Percentiles rank a stretch among this genome's conserved stretches.
phyloP scores from a whole-genome alignment of 1,140 invertebrate genomes.

The Nixonia krombeini region DNA sequence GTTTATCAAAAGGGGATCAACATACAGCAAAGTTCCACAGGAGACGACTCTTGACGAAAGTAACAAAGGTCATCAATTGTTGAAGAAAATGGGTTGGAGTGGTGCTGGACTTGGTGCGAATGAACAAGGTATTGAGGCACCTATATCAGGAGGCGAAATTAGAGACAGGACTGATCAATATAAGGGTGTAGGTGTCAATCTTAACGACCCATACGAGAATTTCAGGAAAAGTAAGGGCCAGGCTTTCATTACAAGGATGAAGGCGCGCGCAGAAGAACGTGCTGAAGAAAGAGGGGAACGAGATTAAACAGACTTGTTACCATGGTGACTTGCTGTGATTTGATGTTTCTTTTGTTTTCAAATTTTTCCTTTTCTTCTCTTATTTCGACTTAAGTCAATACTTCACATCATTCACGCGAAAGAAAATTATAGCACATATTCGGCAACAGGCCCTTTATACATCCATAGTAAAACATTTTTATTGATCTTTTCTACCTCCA shows the following conservation, averaged over 20 bases:
- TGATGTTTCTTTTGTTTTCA: too few species aligned
- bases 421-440: too few species aligned
- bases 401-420: background rate
- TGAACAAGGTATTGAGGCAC: conserved; percentile 95
- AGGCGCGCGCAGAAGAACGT: conserved; percentile 88
- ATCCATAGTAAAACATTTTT: background rate
- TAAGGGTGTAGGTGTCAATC: conserved; percentile 91
- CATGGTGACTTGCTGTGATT: too few species aligned
- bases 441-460: background rate
- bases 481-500: background rate
- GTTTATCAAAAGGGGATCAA: conserved; percentile 60
- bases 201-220: conserved; percentile 96
- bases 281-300: conserved; percentile 73
- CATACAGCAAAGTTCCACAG: conserved; percentile 72
- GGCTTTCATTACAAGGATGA: conserved; percentile 96
- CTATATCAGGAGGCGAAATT: conserved; percentile 92
- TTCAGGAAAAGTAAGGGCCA: conserved; percentile 97
- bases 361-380: background rate
- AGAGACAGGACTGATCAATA: conserved; percentile 92
- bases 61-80: conserved; percentile 96
- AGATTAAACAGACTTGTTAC: conserved; percentile 43
- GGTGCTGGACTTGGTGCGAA: conserved; percentile 90
- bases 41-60: conserved; percentile 80
- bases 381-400: background rate
- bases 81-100: conserved; percentile 97